Base-by-base conservation (phyloP, 2,797 vertebrate species). In the Hephaestus fuliginosus region DNA sequence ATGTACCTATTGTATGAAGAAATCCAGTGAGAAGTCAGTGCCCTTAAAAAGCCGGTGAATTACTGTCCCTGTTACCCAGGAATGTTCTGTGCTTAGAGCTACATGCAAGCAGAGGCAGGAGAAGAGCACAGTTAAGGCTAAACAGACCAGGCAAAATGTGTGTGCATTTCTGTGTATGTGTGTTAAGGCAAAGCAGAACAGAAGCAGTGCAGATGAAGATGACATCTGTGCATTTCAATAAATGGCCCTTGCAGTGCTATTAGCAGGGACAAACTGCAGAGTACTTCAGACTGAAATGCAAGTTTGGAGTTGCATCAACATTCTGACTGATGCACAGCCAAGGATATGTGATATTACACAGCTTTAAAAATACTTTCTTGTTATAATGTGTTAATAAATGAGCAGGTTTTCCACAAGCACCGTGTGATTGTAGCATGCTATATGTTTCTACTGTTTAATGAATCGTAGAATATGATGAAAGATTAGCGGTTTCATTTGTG, bases 1-100 rank as follows among this genome's bases (percentile, higher is more conserved):
- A 91, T 90, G 87, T 87, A 89, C 75, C 83, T 85, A 83, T 69
- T 87, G 78, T 81, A 81, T 71, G 58, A 80, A 83, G 64, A 49
- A 84, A 80, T 83, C 81, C 74, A 78, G 78, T 80, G 49, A 88
- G 74, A 57, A 78, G 70, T 64, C 74, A 30, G 57, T 86, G 83
- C 76, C 71, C 77, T 82, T 78, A 72, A 80, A 90, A 87, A 84
- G 82, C 57, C 33, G 4, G 53, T 74, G 76, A 90, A 86, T 87
- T 85, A 90, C 84, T 84, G 85, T 90, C 88, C 76, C 74, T 80
- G 85, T 90, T 90, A 83, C 41, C 71, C 77, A 91, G 84, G 90
- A 91, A 92, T 90, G 85, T 78, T 88, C 89, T 7, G 30, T 83
- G 86, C 88, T 89, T 71, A 58, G 63, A 82, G 85, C 86, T 85